Conservation (phyloP, 2,888 invertebrate species). For the Ceratothoa steindachneri region DNA sequence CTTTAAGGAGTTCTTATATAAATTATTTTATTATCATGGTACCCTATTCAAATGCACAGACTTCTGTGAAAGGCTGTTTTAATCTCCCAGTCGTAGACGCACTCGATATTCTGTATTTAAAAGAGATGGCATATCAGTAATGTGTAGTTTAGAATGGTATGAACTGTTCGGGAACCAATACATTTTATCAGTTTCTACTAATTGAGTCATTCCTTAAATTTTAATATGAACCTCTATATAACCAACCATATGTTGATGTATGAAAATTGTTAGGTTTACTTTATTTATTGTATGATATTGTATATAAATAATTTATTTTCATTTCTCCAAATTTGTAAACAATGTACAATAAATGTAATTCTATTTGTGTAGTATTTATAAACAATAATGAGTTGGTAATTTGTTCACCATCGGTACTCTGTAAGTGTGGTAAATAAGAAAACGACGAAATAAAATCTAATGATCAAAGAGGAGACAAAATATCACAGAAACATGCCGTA, state of each 20-base stretch:
- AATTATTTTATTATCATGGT: too few relatives aligned
- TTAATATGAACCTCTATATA: neutral
- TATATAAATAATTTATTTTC: constrained; percentile 2
- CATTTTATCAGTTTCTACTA: neutral
- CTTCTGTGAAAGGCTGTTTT: too few relatives aligned
- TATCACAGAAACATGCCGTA: too few relatives aligned
- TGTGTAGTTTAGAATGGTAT: neutral
- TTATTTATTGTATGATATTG: constrained; percentile 10
- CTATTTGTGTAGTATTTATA: neutral
- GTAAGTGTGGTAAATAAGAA: too few relatives aligned
- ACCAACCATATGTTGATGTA: neutral
- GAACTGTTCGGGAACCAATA: neutral
- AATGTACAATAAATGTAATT: neutral
- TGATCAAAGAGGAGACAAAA: too few relatives aligned
- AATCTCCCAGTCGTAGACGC: too few relatives aligned
- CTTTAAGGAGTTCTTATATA: too few relatives aligned
- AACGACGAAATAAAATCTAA: too few relatives aligned
- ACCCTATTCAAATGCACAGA: too few relatives aligned
- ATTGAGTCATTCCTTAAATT: neutral
- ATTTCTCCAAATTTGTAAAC: neutral
- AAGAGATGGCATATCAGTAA: neutral
- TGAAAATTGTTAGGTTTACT: neutral
- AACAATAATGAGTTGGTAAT: too few relatives aligned
- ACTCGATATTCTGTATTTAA: neutral
- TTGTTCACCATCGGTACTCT: too few relatives aligned